Evolutionary conservation across 2,797 vertebrate genomes (phyloP).

Genomic region (Micrastur ruficollis): DNA sequence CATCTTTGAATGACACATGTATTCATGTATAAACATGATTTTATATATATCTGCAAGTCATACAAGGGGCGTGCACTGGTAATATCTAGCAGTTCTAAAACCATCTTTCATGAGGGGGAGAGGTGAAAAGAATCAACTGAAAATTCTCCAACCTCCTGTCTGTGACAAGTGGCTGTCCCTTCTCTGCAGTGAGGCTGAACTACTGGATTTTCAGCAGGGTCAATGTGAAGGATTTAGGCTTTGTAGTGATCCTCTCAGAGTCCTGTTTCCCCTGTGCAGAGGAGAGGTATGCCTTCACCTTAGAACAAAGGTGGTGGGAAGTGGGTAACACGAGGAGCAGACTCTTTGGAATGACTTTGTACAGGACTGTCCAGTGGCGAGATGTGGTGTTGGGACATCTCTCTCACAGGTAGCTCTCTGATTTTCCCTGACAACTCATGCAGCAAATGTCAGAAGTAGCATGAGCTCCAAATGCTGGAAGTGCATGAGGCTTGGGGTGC

Average conservation of each 20-base stretch:
- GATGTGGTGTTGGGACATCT: not conserved
- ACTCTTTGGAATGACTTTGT: not conserved
- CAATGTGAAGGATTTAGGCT: not conserved
- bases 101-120: not conserved
- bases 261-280: not conserved
- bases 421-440: not conserved
- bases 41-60: not conserved
- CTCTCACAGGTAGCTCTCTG: not conserved
- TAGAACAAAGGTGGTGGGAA: not conserved
- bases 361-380: not conserved
- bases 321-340: not conserved
- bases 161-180: not conserved
- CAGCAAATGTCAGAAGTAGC: not conserved
- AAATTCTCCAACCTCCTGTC: not conserved
- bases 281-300: not conserved
- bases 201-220: not conserved
- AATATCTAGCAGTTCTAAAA: not conserved
- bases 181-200: not conserved
- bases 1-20: not conserved
- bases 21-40: not conserved
- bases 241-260: not conserved
- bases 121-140: not conserved
- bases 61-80: not conserved
- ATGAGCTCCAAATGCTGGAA: not conserved
- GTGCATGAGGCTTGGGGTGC: not conserved